Evolutionary conservation across 2,113 vertebrate genomes (phyloP), one percentile per base, ranked within the genome.

Genomic region (Triplophysa rosa): DNA sequence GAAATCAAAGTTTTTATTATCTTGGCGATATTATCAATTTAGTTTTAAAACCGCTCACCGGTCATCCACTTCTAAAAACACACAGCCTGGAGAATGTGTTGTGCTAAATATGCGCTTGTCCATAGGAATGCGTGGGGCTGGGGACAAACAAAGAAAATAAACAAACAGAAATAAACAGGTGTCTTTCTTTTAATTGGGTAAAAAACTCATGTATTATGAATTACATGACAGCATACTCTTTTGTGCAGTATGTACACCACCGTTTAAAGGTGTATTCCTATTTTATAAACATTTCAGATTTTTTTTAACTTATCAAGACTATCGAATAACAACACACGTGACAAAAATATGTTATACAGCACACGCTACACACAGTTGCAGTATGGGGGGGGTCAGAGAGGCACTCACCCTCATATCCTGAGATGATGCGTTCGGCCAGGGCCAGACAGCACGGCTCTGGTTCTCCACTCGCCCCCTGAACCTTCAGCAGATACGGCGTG

Each of bases 41-140:
- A 37, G 33, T 14, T 33, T 29, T 52, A 14, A 11, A 64, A 40
- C 29, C 63, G 77, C 77, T 91, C 75, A 97, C 95, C 95, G 94
- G 87, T 97, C 95, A 82, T 97, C 95, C 85, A 95, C 93, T 87
- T 97, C 95, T 84, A 97, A 90, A 87, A 97, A 98, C 74, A 97
- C 90, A 89, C 95, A 97, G 71, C 92, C 94, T 49, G 96, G 95
- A 1, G 94, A 96, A 84, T 98, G 96, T 56, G 95, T 96, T 26
- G 95, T 98, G 76, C 96, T 98, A 88, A 98, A 98, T 89, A 97
- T 95, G 77, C 94, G 95, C 87, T 98, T 97, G 87, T 96, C 94
- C 84, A 89, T 87, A 24, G 95, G 95, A 79, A 98, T 97, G 72
- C 91, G 93, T 83, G 95, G 95, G 59, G 95, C 96, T 97, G 87